phyloP scores from a whole-genome alignment of 1,140 invertebrate species.

The Dinoponera quadriceps region DNA sequence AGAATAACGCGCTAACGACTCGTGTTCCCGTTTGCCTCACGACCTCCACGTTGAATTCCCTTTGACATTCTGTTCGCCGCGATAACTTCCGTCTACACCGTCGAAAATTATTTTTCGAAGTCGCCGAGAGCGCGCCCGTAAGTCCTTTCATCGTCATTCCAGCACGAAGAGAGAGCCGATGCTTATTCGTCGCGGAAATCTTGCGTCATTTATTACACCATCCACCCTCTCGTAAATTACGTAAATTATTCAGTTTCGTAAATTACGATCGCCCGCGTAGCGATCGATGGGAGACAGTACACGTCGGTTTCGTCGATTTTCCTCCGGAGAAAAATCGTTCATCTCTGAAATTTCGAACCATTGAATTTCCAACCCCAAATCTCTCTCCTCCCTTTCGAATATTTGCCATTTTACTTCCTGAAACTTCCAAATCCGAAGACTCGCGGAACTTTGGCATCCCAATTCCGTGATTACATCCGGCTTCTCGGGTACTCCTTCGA shows the following conservation, averaged over 20 bases:
- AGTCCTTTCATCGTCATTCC: constrained; percentile 17
- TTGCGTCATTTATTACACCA: too few species aligned
- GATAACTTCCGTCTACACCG: constrained; percentile 17
- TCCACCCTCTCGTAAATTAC: too few species aligned
- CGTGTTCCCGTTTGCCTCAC: constrained; percentile 20
- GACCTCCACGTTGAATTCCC: constrained; percentile 49
- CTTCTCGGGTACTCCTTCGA: neutral
- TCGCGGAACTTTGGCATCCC: neutral
- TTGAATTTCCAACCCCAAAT: too few species aligned
- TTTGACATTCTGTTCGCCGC: neutral
- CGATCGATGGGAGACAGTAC: too few species aligned
- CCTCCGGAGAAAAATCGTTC: too few species aligned
- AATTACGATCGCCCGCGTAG: too few species aligned
- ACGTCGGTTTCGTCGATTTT: too few species aligned
- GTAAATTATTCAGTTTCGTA: too few species aligned
- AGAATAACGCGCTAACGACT: constrained; percentile 25
- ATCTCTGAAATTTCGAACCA: too few species aligned
- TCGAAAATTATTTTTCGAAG: constrained; percentile 31
- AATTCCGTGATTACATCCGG: neutral
- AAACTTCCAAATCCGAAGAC: neutral
- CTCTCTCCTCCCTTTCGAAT: neutral
- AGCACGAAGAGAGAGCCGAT: neutral
- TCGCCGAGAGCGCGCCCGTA: neutral
- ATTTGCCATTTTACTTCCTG: neutral
- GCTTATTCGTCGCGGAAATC: neutral